These are phyloP conservation scores for Zaprionus lineosus DNA, from an alignment of 2,888 invertebrate species.

Conservation along the genomic window DNA sequence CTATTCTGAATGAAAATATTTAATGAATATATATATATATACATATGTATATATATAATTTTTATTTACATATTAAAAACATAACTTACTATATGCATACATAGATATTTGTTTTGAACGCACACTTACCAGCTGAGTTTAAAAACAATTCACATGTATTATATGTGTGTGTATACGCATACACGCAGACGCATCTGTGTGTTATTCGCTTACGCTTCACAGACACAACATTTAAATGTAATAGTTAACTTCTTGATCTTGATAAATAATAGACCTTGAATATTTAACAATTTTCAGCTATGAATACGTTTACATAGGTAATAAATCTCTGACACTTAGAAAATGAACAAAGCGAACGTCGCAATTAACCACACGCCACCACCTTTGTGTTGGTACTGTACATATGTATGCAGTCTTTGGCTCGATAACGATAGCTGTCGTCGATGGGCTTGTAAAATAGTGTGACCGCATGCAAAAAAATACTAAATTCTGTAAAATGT, in stretches of 20 bases:
- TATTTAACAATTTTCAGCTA: conserved; percentile 29
- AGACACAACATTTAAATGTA: conserved; percentile 16
- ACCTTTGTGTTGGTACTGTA: conserved; percentile 36
- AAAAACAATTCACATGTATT: conserved; percentile 33
- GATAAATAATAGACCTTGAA: conserved; percentile 37
- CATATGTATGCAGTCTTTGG: conserved; percentile 1
- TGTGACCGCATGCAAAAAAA: too few species aligned
- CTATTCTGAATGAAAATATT: too few species aligned
- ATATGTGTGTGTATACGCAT: conserved; percentile 3
- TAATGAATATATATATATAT: not conserved
- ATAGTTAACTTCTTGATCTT: conserved; percentile 16
- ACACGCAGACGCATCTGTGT: not conserved
- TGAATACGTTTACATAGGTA: conserved; percentile 4
- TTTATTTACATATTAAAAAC: too few species aligned
- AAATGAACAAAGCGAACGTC: conserved; percentile 30
- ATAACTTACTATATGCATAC: not conserved
- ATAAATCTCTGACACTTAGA: conserved; percentile 22
- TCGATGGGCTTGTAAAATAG: too few species aligned
- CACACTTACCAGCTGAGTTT: conserved; percentile 32
- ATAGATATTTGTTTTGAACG: not conserved
- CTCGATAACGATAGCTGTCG: conserved; percentile 22
- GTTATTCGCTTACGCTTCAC: not conserved
- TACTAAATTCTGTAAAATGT: too few species aligned
- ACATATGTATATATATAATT: too few species aligned
- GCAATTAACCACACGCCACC: conserved; percentile 25